Conservation (phyloP, 30 jellyfish, hydroid and myxozoan genomes). For the Aurelia coerulea region DNA sequence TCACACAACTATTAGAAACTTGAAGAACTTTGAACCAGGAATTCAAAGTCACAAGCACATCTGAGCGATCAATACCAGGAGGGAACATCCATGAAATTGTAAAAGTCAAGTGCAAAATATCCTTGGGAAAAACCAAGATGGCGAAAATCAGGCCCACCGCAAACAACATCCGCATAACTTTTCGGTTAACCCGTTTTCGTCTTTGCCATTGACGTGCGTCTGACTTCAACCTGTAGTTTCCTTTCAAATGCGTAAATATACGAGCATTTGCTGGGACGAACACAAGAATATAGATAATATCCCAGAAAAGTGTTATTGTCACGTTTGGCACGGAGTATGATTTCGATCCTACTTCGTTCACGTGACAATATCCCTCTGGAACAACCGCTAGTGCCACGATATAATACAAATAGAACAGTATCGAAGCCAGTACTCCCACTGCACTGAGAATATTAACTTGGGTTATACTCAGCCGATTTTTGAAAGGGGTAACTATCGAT, state of each 20-base stretch:
- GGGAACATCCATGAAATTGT: conserved; percentile 69
- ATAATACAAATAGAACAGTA: conserved; percentile 62
- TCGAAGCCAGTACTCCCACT: conserved; percentile 24
- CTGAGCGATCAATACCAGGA: conserved; percentile 39
- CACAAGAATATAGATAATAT: conserved; percentile 29
- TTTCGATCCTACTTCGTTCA: conserved; percentile 18
- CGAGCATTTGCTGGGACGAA: conserved; percentile 59
- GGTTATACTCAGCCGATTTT: conserved; percentile 30
- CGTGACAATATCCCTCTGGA: conserved; percentile 54
- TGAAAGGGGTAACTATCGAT: conserved; percentile 83
- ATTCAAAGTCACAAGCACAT: conserved; percentile 45
- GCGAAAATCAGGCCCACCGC: conserved; percentile 64
- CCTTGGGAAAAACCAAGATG: conserved; percentile 78
- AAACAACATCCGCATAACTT: conserved; percentile 52
- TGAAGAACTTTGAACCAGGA: conserved; percentile 69
- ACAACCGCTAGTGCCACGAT: conserved; percentile 20
- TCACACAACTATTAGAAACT: conserved; percentile 72
- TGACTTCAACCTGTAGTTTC: conserved; percentile 2
- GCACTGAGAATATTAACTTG: conserved; percentile 51
- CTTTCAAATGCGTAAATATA: conserved; percentile 18
- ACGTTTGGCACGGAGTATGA: conserved; percentile 70
- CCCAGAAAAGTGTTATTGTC: conserved; percentile 20
- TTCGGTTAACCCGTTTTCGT: conserved; percentile 29
- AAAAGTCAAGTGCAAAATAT: conserved; percentile 62
- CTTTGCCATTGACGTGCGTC: conserved; percentile 6